Evolutionary conservation across 2,113 vertebrate species (phyloP), one percentile per base, ranked within the genome.

Genomic region (Epinephelus cyanopodus): DNA sequence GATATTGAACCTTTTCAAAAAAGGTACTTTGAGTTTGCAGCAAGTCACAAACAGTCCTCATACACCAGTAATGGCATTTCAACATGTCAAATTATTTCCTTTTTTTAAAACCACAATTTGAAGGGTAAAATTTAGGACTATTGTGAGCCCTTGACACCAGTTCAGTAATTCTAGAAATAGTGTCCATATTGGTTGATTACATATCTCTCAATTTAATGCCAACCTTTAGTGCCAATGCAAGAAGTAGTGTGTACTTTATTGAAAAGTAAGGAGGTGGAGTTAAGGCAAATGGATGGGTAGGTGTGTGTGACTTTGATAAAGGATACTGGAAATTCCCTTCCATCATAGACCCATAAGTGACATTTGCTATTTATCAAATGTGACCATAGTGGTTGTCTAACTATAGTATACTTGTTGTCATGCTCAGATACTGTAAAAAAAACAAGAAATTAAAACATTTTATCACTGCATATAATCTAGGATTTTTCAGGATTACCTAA

Each of bases 1-100:
- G 58, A 23, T 57, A 64, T 70, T 68, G 52, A 19, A 77, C 73
- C 70, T 61, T 70, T 79, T 53, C 45, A 54, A 78, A 64, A 64
- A 78, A 61, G 19, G 27, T 82, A 50, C 18, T 78, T 50, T 14
- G 6, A 71, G 60, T 77, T 54, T 60, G 14, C n/a, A 27, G 53
- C 19, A 8, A 63, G 23, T 74, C 11, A 53, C 5, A 57, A 52
- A 48, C 57, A 56, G 21, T 57, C 17, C 27, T 50, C 0, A 10
- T 39, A 47, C 12, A 23, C 1, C 37, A 67, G 17, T 9, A 13
- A 57, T 48, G 13, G 33, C 63, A 25, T 62, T 54, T 54, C 21
- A 60, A 52, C 5, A 29, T 29, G 21, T 70, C 48, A 9, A 11
- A 25, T 71, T 63, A 0, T 11, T 37, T 48, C 5, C 6, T 10